A percentile compares a stretch with the other conserved stretches of the same genome.
Conservation (phyloP, 2,113 vertebrate genomes). For the Synodontis membranacea region DNA sequence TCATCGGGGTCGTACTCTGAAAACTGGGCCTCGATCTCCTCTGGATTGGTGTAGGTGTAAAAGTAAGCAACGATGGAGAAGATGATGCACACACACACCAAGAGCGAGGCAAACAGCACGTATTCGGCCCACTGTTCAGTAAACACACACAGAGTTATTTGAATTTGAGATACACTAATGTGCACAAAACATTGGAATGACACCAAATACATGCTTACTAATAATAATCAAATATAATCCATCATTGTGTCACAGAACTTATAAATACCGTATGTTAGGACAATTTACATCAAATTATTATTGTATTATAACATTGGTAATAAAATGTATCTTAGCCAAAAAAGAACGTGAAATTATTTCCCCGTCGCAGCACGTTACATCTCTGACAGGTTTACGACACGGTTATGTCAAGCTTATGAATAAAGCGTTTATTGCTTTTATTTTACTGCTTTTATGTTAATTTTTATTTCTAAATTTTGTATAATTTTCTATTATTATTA, state of each 20-base stretch:
- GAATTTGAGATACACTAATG: neutral
- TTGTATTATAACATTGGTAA: neutral
- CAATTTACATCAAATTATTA: neutral
- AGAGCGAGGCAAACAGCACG: conserved; percentile 84
- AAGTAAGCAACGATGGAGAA: conserved; percentile 88
- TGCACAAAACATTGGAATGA: neutral
- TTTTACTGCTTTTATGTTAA: neutral
- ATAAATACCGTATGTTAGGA: neutral
- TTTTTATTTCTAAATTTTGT: neutral
- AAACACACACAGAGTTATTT: conserved; percentile 22
- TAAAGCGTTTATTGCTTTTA: neutral
- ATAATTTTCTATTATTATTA: neutral
- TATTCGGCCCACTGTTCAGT: conserved; percentile 89
- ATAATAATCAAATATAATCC: neutral
- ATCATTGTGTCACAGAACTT: neutral
- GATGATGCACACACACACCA: conserved; percentile 81
- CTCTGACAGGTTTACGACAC: neutral
- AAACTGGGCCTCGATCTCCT: conserved; percentile 81
- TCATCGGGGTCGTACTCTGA: conserved; percentile 42
- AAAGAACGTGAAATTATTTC: neutral
- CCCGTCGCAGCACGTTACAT: neutral
- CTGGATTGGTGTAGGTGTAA: conserved; percentile 87
- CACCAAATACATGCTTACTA: neutral
- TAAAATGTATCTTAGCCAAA: no score
- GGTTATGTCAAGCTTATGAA: neutral